phyloP scores from a whole-genome alignment of 2,888 invertebrate species.

The Exephanes ischioxanthus region DNA sequence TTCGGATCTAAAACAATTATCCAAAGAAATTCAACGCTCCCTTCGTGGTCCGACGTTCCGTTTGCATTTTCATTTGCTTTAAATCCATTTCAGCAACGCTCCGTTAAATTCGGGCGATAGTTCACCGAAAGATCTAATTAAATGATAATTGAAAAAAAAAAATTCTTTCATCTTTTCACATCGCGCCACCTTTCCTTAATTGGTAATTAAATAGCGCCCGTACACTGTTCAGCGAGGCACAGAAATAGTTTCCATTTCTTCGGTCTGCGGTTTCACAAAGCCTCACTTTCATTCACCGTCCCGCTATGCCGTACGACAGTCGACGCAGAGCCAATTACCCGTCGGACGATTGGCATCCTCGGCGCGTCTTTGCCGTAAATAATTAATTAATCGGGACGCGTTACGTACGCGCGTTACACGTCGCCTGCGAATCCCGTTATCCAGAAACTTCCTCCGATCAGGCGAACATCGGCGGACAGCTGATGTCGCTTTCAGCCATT shows the following conservation, averaged over 20 bases:
- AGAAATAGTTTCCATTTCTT: not conserved
- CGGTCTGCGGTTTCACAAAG: not conserved
- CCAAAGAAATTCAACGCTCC: not conserved
- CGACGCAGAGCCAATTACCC: not conserved
- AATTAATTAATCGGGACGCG: constrained; percentile 49
- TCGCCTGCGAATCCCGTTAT: constrained; percentile 53
- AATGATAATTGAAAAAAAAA: not conserved
- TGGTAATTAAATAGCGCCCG: constrained; percentile 11
- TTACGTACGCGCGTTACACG: constrained; percentile 52
- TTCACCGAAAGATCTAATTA: not conserved
- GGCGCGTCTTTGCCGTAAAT: constrained; percentile 46
- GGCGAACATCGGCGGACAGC: not conserved
- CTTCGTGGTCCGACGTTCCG: not conserved
- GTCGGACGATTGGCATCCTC: constrained; percentile 10
- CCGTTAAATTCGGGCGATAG: not conserved
- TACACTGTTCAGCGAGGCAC: not conserved
- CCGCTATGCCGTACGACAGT: not conserved
- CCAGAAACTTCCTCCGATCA: constrained; percentile 41
- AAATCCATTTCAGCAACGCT: not conserved
- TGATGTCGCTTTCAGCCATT: constrained; percentile 1
- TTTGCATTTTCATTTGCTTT: not conserved
- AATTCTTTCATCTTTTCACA: not conserved
- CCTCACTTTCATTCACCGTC: not conserved
- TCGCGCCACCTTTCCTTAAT: constrained; percentile 10
- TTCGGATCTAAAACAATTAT: too few relatives aligned